Conservation (phyloP, 1,140 invertebrate species). For the Oryzaephilus surinamensis region DNA sequence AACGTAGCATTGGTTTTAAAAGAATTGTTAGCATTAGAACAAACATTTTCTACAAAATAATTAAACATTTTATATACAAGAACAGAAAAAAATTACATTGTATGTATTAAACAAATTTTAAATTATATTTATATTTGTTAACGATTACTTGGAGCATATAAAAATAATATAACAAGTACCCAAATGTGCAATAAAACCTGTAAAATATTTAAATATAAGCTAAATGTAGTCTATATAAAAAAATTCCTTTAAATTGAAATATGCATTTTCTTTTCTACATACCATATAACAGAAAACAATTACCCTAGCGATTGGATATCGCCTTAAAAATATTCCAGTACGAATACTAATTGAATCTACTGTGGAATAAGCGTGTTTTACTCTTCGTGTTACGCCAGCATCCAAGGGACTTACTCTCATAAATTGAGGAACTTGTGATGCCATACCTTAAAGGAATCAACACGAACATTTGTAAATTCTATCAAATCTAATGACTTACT, state of each 20-base stretch:
- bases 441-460: conserved; percentile 40
- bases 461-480: conserved; percentile 33
- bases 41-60: conserved; percentile 1
- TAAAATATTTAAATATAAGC: conserved; percentile 25
- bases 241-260: no score
- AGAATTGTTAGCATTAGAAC: conserved; percentile 14
- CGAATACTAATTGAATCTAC: conserved; percentile 67
- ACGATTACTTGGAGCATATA: conserved; percentile 21
- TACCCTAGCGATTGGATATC: conserved; percentile 71
- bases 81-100: no score
- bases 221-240: no score
- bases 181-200: conserved; percentile 59
- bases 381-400: conserved; percentile 60
- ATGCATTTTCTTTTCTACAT: no score
- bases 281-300: conserved; percentile 60
- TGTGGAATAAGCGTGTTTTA: conserved; percentile 68
- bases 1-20: conserved; percentile 24
- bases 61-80: not conserved
- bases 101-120: conserved; percentile 1
- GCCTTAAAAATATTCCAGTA: conserved; percentile 65
- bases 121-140: conserved; percentile 5
- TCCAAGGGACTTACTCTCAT: conserved; percentile 69
- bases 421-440: conserved; percentile 56
- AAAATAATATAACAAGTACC: conserved; percentile 56
- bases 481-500: conserved; percentile 33